Percentiles rank a stretch among this genome's conserved stretches.
These are phyloP conservation scores for Ascaphus truei DNA, from an alignment of 2,113 vertebrate genomes.

Conservation along the genomic window DNA sequence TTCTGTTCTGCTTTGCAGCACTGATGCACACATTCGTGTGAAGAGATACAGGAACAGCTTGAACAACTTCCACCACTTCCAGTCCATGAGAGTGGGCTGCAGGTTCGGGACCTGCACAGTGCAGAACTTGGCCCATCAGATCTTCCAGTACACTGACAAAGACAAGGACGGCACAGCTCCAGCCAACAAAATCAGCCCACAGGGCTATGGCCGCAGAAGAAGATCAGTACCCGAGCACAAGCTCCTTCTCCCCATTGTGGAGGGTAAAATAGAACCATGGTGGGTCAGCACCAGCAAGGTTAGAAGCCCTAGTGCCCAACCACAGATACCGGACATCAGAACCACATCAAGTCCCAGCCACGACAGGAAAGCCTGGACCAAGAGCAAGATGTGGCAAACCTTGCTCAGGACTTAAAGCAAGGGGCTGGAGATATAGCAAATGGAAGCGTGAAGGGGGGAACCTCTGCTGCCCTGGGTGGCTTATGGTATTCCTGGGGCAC, in stretches of 20 bases:
- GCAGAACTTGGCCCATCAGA: constrained; percentile 79
- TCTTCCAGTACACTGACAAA: constrained; percentile 77
- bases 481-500: neutral
- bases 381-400: constrained; percentile 5
- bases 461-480: neutral
- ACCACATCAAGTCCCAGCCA: neutral
- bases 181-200: constrained; percentile 72
- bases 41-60: constrained; percentile 78
- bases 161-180: constrained; percentile 71
- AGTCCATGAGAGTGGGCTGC: constrained; percentile 67
- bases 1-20: neutral
- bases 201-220: constrained; percentile 85
- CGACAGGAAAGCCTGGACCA: constrained; percentile 17
- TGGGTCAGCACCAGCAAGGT: constrained; percentile 53
- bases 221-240: constrained; percentile 56
- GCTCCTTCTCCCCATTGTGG: constrained; percentile 46
- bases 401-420: constrained; percentile 10
- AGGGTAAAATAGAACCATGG: constrained; percentile 48
- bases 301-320: constrained; percentile 58
- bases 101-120: constrained; percentile 83
- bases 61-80: constrained; percentile 56
- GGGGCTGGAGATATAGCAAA: neutral
- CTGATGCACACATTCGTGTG: constrained; percentile 66
- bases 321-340: constrained; percentile 24
- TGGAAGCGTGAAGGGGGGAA: constrained; percentile 1